Percentiles rank a stretch among this genome's conserved stretches.
Conservation (phyloP, 2,888 invertebrate species). For the Drosophila heteroneura region DNA sequence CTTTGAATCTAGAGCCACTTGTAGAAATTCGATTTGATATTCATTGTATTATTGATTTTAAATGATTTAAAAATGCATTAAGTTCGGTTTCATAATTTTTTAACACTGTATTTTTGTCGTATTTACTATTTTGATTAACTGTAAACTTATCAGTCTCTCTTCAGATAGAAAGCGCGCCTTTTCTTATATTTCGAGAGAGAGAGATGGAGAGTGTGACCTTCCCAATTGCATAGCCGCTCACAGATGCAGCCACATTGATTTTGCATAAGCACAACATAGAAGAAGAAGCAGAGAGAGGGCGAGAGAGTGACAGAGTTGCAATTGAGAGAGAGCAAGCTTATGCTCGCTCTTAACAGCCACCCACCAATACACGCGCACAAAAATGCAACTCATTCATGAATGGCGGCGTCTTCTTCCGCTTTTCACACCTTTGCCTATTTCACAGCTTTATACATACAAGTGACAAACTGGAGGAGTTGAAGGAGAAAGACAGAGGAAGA, state of each 20-base stretch:
- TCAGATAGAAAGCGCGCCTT: constrained; percentile 51
- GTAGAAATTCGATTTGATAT: not conserved
- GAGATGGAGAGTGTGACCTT: constrained; percentile 55
- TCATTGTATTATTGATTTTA: not conserved
- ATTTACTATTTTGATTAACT: not conserved
- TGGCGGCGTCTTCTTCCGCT: constrained; percentile 62
- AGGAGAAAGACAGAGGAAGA: constrained; percentile 1
- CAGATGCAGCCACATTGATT: constrained; percentile 63
- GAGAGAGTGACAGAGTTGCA: not conserved
- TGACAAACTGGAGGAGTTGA: constrained; percentile 1
- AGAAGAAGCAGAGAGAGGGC: constrained; percentile 5
- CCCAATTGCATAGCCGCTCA: constrained; percentile 31
- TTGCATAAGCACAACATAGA: constrained; percentile 37
- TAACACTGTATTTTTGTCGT: not conserved
- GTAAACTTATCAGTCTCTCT: not conserved
- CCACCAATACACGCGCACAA: constrained; percentile 18
- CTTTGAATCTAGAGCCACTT: not conserved
- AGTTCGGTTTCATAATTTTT: not conserved
- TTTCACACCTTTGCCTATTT: constrained; percentile 59
- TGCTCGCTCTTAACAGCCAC: constrained; percentile 17
- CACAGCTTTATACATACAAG: constrained; percentile 32
- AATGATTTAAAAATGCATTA: not conserved
- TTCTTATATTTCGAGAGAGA: constrained; percentile 24
- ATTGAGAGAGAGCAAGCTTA: constrained; percentile 14
- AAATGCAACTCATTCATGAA: constrained; percentile 70